A percentile compares a stretch with the other conserved stretches of the same genome.
Conservation (phyloP, 2,113 vertebrate genomes). For the Tragulus kanchil region DNA sequence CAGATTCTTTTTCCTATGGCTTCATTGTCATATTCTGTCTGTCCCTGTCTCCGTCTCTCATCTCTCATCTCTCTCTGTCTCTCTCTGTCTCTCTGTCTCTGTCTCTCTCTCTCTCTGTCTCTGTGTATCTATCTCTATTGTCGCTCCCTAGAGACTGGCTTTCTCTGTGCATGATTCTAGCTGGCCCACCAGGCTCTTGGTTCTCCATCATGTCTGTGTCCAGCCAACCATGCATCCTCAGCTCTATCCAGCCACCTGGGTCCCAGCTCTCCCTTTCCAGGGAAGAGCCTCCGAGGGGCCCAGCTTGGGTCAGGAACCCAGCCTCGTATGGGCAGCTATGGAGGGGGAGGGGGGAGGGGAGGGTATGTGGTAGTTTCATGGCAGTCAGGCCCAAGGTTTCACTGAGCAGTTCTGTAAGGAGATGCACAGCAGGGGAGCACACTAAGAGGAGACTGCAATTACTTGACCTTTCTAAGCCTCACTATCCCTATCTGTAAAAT, state of each 20-base stretch:
- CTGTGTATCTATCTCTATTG: not conserved
- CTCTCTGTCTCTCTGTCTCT: too few species aligned
- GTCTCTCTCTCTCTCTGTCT: not conserved
- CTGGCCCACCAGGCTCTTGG: not conserved
- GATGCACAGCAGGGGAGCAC: too few species aligned
- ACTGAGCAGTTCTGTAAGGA: not conserved
- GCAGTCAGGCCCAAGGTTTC: not conserved
- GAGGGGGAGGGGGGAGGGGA: not conserved
- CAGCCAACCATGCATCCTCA: not conserved
- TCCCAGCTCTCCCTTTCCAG: not conserved
- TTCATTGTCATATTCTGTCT: not conserved
- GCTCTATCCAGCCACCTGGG: not conserved
- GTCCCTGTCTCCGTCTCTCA: too few species aligned
- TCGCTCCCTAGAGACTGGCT: not conserved
- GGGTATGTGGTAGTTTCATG: not conserved
- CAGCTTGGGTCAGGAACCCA: not conserved
- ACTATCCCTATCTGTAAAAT: not conserved
- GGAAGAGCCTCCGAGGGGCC: not conserved
- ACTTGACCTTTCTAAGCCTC: not conserved
- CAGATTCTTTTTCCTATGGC: not conserved
- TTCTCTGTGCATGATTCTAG: not conserved
- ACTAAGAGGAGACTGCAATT: not conserved
- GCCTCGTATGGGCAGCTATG: not conserved
- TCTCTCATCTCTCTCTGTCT: too few species aligned
- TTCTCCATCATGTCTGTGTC: not conserved